Percentiles rank a stretch among this genome's conserved stretches.
phyloP scores from a whole-genome alignment of 2,797 vertebrate genomes.

The Vespertilio murinus region DNA sequence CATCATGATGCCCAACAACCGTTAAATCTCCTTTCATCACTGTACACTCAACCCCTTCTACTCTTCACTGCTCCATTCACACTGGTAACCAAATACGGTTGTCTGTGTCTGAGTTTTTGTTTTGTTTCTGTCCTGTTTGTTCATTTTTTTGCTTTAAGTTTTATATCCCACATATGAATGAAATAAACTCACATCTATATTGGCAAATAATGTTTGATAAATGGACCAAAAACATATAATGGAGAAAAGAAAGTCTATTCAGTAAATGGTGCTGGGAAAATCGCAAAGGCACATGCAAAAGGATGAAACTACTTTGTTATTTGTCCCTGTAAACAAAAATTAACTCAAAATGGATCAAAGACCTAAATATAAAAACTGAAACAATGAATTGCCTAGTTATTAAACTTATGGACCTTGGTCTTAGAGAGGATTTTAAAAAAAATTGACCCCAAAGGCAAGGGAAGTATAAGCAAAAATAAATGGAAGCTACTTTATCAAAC shows the following conservation, averaged over 20 bases:
- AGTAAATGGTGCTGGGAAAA: not conserved
- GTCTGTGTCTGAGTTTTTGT: not conserved
- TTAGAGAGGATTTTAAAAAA: not conserved
- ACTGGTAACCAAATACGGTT: not conserved
- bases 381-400: not conserved
- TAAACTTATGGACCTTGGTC: not conserved
- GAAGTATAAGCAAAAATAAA: not conserved
- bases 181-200: not conserved
- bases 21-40: not conserved
- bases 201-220: not conserved
- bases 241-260: not conserved
- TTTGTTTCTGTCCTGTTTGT: not conserved
- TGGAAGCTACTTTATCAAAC: not conserved
- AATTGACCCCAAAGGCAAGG: not conserved
- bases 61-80: too few species aligned
- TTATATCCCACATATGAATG: not conserved
- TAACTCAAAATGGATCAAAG: not conserved
- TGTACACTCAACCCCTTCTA: not conserved
- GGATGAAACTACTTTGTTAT: not conserved
- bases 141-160: not conserved
- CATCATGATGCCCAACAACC: not conserved
- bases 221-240: not conserved
- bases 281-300: not conserved
- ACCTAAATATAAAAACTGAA: not conserved
- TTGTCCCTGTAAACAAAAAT: not conserved